Percentiles rank a stretch among this genome's conserved stretches.
Conservation (phyloP, 1,140 invertebrate genomes). For the Elysia chlorotica region DNA sequence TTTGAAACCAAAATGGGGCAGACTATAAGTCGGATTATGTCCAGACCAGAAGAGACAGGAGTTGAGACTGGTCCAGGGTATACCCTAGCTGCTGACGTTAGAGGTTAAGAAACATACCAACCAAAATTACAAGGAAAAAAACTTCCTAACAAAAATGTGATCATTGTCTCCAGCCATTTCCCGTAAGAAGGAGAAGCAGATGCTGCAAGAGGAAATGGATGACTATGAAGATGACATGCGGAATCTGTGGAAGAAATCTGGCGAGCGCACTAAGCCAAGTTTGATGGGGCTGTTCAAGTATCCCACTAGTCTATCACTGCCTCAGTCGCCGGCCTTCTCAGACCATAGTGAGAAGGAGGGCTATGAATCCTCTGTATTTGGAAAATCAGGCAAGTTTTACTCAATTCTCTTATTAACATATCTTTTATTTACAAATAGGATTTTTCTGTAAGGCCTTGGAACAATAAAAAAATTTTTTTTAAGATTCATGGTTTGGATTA, state of each 20-base stretch:
- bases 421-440: no score
- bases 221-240: constrained; percentile 1
- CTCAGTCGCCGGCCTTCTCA: constrained; percentile 22
- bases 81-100: no score
- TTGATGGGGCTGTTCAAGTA: constrained; percentile 19
- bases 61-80: no score
- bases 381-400: no score
- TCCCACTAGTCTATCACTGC: constrained; percentile 8
- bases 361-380: constrained; percentile 12
- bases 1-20: no score
- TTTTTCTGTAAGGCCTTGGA: no score
- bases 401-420: no score
- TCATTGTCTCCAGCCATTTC: not conserved
- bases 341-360: constrained; percentile 18
- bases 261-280: not conserved
- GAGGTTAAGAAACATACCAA: no score
- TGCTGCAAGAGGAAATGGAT: not conserved
- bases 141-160: not conserved
- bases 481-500: no score
- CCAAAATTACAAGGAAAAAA: not conserved
- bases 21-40: no score
- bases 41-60: no score
- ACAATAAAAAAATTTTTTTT: no score
- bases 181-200: not conserved
- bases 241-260: constrained; percentile 5